Evolutionary conservation across 1,140 invertebrate species (phyloP), one percentile per base, ranked within the genome.

Genomic region (Cylas formicarius): DNA sequence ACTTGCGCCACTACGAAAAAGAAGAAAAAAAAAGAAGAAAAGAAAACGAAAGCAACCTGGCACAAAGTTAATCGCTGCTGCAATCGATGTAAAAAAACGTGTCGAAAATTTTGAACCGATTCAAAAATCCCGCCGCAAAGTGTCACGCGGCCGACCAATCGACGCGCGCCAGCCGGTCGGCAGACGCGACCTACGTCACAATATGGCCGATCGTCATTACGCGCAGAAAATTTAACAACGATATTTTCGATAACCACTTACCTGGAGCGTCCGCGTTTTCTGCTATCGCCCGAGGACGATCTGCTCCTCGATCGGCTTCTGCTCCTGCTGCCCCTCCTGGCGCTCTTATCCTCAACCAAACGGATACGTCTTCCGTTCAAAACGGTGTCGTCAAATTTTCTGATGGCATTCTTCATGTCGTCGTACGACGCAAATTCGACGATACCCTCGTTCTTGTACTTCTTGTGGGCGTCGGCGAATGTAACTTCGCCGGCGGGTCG

Each of bases 401-500:
- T 89, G 47, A 97, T 76, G 1, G 93, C 93, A 48, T 85, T 88
- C 63, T 91, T 90, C 80, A 97, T 81, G 66, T 97, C 93, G 1
- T 84, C 82, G 60, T 83, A 80, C 0, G 83, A 82, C 18, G 87
- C 85, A 68, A 92, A 93, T 67, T 94, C 90, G 4, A 94, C 88
- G 60, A 94, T 86, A 32, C 90, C 88, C 6, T 90, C 87, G 69
- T 88, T 87, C 55, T 78, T 75, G 31, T 78, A 75, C n/a, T 43
- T 43, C 57, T 87, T 86, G 61, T 90, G 87, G 24, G 87, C 87
- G 78, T 90, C 86, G 55, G 94, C 94, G 68, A 95, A 97, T 26
- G 92, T 96, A 2, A 97, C 94, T 75, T 97, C 93, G 42, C 93
- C 93, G 62, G 91, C 91, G 69, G 93, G 87, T 64, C 94, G 80